These are phyloP conservation scores for Orthosia gothica DNA, from an alignment of 2,888 invertebrate species.

Conservation along the genomic window DNA sequence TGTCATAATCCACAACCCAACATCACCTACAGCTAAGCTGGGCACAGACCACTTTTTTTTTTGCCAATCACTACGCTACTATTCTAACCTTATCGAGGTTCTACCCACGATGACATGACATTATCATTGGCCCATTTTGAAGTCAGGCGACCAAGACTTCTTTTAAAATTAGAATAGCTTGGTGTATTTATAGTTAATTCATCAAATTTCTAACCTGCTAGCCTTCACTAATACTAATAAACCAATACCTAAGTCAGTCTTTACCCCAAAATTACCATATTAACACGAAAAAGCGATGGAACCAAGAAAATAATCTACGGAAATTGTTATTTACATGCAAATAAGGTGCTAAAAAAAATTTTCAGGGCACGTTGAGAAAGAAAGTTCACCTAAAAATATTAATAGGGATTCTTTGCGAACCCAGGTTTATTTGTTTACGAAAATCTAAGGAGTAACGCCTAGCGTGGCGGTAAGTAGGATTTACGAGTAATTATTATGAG, in stretches of 20 bases:
- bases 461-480: constrained; percentile 31
- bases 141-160: too few species aligned
- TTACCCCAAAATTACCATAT: background rate
- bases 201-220: too few species aligned
- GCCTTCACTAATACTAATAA: background rate
- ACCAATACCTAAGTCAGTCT: constrained; percentile 11
- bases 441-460: constrained; percentile 5
- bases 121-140: too few species aligned
- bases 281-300: constrained; percentile 18
- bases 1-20: too few species aligned
- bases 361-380: constrained; percentile 20
- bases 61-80: too few species aligned
- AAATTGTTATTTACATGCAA: constrained; percentile 54
- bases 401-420: constrained; percentile 26
- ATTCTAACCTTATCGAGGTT: too few species aligned
- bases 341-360: constrained; percentile 33
- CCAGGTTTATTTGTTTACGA: constrained; percentile 32
- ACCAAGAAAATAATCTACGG: constrained; percentile 29
- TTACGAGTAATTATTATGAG: constrained; percentile 22
- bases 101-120: too few species aligned
- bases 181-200: too few species aligned
- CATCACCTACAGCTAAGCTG: too few species aligned
- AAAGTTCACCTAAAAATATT: constrained; percentile 36
- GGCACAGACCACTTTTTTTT: too few species aligned
- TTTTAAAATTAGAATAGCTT: too few species aligned